A percentile compares a stretch with the other conserved stretches of the same genome.
These are phyloP conservation scores for Balaeniceps rex DNA, from an alignment of 2,113 vertebrate genomes.

Conservation along the genomic window DNA sequence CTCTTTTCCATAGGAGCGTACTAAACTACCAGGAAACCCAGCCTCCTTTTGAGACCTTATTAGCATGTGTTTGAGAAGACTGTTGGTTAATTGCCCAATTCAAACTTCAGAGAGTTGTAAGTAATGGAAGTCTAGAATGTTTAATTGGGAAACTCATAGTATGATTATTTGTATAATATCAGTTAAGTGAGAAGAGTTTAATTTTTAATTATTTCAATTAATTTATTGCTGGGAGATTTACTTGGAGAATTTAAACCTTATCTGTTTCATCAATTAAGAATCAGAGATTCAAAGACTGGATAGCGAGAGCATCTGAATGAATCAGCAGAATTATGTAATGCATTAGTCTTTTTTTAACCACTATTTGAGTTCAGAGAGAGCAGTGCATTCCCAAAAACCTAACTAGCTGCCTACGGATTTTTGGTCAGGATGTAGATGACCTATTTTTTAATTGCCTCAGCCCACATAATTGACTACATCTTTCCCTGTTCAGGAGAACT, in stretches of 20 bases:
- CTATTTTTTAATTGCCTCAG: slow-evolving; percentile 18
- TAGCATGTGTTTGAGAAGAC: slow-evolving; percentile 19
- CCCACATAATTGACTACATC: neutral
- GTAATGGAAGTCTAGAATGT: slow-evolving; percentile 61
- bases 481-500: neutral
- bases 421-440: neutral
- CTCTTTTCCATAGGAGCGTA: neutral
- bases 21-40: neutral
- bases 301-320: slow-evolving; percentile 24
- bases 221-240: slow-evolving; percentile 74
- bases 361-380: neutral
- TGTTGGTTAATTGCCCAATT: slow-evolving; percentile 66
- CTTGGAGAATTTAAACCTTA: slow-evolving; percentile 62
- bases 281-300: slow-evolving; percentile 30
- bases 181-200: slow-evolving; percentile 64
- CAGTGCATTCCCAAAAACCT: neutral
- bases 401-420: neutral
- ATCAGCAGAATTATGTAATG: slow-evolving; percentile 7
- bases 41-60: slow-evolving; percentile 46
- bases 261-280: slow-evolving; percentile 62
- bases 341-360: neutral
- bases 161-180: slow-evolving; percentile 70
- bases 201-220: slow-evolving; percentile 78
- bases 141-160: slow-evolving; percentile 68
- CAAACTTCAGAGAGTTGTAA: slow-evolving; percentile 71